phyloP scores from a whole-genome alignment of 2,888 invertebrate species.

The Cantharis flavilabris region DNA sequence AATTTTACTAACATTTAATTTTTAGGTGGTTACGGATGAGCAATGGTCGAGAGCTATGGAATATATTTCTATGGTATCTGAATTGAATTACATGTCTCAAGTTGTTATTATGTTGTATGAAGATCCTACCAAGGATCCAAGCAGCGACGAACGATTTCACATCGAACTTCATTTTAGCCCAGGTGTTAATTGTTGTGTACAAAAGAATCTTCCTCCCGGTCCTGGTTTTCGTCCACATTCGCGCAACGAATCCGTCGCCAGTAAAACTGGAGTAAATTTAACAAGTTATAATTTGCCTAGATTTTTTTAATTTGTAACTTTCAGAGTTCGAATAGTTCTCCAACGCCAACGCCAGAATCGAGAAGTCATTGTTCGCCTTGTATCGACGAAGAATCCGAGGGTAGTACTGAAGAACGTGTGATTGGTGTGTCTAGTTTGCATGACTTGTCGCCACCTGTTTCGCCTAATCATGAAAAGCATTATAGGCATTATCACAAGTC shows the following conservation, averaged over 20 bases:
- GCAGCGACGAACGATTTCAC: slow-evolving; percentile 92
- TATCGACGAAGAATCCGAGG: slow-evolving; percentile 75
- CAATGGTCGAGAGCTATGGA: slow-evolving; percentile 99
- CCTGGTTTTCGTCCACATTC: slow-evolving; percentile 93
- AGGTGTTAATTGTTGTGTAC: slow-evolving; percentile 94
- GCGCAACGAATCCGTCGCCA: slow-evolving; percentile 76
- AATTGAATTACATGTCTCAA: slow-evolving; percentile 99
- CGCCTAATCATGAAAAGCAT: slow-evolving; percentile 29
- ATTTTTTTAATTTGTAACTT: slow-evolving; percentile 33
- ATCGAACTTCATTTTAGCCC: slow-evolving; percentile 99
- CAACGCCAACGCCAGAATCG: slow-evolving; percentile 59
- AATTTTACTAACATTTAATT: slow-evolving; percentile 4
- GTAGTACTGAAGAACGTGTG: slow-evolving; percentile 43
- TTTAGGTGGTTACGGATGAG: slow-evolving; percentile 80
- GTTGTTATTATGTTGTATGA: slow-evolving; percentile 99
- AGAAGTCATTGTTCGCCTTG: slow-evolving; percentile 58
- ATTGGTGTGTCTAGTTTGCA: slow-evolving; percentile 18
- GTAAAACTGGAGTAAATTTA: slow-evolving; percentile 62
- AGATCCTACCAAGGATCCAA: slow-evolving; percentile 94
- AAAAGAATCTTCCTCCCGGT: slow-evolving; percentile 90
- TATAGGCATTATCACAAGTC: slow-evolving; percentile 57
- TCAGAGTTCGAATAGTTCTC: slow-evolving; percentile 69
- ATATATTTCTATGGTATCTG: slow-evolving; percentile 96
- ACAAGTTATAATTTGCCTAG: neutral
- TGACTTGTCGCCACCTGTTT: slow-evolving; percentile 30